These are phyloP conservation scores for Drosophila bipectinata DNA, from an alignment of 1,140 invertebrate species.

Conservation along the genomic window DNA sequence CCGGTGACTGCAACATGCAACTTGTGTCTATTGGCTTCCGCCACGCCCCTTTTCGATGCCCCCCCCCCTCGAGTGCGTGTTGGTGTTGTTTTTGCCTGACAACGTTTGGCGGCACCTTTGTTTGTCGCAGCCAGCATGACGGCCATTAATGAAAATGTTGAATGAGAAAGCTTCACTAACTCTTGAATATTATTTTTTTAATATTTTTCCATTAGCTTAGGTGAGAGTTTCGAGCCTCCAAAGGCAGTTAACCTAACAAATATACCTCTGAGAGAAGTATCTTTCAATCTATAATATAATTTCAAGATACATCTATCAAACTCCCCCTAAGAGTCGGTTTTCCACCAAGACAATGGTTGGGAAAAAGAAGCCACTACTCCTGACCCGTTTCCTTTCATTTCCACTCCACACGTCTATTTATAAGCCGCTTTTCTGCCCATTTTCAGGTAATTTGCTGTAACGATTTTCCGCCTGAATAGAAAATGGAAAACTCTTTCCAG, in stretches of 20 bases:
- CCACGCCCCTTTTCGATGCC: conserved; percentile 18
- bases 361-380: conserved; percentile 46
- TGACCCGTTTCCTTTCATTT: conserved; percentile 58
- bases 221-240: conserved; percentile 14
- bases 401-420: conserved; percentile 47
- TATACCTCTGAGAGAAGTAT: no score
- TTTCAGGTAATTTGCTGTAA: conserved; percentile 76
- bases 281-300: background rate
- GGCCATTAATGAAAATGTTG: conserved; percentile 38
- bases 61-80: background rate
- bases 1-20: conserved; percentile 40
- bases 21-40: conserved; percentile 31
- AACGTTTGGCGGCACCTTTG: conserved; percentile 70
- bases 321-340: conserved; percentile 19
- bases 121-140: conserved; percentile 62
- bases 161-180: conserved; percentile 20
- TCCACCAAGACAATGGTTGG: conserved; percentile 45
- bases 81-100: conserved; percentile 45
- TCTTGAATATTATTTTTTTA: conserved; percentile 2
- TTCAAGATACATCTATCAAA: no score
- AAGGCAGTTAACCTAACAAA: background rate
- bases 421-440: conserved; percentile 60
- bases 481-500: conserved; percentile 36
- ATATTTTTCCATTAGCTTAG: conserved; percentile 19
- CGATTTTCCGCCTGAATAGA: conserved; percentile 74